phyloP scores from a whole-genome alignment of 2,113 vertebrate genomes.

The Chionomys nivalis region DNA sequence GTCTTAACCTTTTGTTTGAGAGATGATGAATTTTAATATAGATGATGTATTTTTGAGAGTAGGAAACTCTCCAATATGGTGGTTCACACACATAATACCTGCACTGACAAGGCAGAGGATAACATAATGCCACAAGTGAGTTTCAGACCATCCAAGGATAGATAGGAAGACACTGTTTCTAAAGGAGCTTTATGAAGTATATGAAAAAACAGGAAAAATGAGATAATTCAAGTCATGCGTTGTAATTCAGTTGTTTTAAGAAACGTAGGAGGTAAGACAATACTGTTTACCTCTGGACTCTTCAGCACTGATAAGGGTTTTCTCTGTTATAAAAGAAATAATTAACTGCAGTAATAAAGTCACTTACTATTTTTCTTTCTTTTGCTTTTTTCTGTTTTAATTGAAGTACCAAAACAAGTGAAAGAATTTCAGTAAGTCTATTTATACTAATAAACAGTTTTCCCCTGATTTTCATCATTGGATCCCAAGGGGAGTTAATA shows the following conservation, averaged over 20 bases:
- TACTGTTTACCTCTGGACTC: accelerated
- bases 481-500: not conserved
- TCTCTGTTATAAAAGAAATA: not conserved
- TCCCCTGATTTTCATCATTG: not conserved
- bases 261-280: not conserved
- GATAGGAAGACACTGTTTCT: not conserved
- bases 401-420: not conserved
- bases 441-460: not conserved
- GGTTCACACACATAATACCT: not conserved
- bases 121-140: not conserved
- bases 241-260: not conserved
- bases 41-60: not conserved
- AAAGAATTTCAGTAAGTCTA: not conserved
- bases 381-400: not conserved
- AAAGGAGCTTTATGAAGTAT: not conserved
- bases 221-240: not conserved
- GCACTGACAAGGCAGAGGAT: not conserved
- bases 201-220: not conserved
- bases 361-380: not conserved
- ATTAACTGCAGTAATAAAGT: not conserved
- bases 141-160: not conserved
- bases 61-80: not conserved
- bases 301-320: not conserved
- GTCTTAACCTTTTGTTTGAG: not conserved
- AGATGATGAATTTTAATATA: not conserved